Conservation (phyloP, 1,140 invertebrate species). For the Frieseomelitta varia region DNA sequence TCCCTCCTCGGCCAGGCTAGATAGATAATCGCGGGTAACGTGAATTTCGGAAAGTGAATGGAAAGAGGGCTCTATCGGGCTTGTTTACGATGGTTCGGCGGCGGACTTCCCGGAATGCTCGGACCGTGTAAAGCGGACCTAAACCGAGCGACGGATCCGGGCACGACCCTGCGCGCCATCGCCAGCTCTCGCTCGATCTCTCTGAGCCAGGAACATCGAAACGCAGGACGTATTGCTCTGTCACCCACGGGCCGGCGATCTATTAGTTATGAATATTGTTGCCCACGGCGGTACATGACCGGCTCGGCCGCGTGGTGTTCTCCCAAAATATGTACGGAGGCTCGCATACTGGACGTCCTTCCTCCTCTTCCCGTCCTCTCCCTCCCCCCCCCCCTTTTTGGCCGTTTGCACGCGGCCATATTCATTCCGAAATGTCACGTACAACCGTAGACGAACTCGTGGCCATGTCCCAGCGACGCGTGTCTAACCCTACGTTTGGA, state of each 20-base stretch:
- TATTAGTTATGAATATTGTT: conserved; percentile 82
- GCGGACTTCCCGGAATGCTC: conserved; percentile 74
- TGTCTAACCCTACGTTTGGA: not conserved
- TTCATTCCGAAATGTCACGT: conserved; percentile 78
- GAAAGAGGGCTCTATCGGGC: conserved; percentile 42
- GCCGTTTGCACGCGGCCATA: conserved; percentile 65
- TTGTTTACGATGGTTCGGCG: conserved; percentile 64
- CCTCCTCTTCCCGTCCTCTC: not conserved
- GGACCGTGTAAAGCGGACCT: conserved; percentile 68
- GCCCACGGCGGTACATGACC: conserved; percentile 80
- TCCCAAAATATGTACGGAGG: conserved; percentile 77
- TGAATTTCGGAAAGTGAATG: conserved; percentile 41
- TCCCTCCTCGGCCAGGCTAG: no score
- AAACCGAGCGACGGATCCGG: conserved; percentile 66
- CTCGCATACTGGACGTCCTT: conserved; percentile 52
- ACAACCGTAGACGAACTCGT: conserved; percentile 61
- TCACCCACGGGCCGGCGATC: conserved; percentile 78
- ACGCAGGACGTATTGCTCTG: conserved; percentile 80
- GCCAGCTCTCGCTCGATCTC: conserved; percentile 40
- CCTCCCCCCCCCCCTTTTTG: not conserved
- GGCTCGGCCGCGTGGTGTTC: conserved; percentile 68
- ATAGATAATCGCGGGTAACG: conserved; percentile 21
- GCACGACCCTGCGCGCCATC: conserved; percentile 59
- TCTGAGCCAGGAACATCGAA: conserved; percentile 73
- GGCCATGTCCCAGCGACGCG: no score